Conservation (phyloP, 2,113 vertebrate genomes). For the Numenius arquata region DNA sequence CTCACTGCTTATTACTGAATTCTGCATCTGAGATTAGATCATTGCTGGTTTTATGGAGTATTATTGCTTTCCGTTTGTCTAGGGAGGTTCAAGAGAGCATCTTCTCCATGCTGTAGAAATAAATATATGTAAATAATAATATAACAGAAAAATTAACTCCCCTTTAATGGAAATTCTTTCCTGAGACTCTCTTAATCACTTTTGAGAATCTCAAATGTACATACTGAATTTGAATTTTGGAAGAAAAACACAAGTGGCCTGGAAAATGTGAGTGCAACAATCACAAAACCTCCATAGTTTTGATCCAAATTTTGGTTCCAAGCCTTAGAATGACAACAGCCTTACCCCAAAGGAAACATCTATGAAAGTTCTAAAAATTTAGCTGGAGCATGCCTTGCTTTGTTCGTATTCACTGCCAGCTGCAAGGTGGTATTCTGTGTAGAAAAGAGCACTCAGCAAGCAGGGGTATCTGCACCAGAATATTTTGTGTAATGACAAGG, state of each 20-base stretch:
- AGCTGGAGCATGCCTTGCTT: neutral
- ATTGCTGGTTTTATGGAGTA: neutral
- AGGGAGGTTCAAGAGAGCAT: neutral
- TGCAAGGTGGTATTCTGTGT: neutral
- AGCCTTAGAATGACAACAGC: neutral
- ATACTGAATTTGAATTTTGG: neutral
- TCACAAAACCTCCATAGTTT: neutral
- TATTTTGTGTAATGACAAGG: neutral
- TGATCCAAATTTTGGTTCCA: neutral
- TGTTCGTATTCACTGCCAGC: neutral
- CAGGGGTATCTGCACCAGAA: neutral
- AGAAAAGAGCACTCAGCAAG: neutral
- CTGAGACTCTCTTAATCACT: neutral
- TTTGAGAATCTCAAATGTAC: neutral
- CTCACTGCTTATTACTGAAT: neutral
- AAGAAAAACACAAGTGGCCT: neutral
- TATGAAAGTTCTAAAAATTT: neutral
- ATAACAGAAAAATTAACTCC: neutral
- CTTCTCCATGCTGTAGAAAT: neutral
- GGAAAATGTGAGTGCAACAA: neutral
- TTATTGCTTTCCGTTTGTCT: neutral
- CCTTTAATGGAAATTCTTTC: neutral
- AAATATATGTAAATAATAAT: neutral
- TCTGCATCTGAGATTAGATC: neutral
- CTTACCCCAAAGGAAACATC: neutral